A percentile compares a stretch with the other conserved stretches of the same genome.
Evolutionary conservation across 2,797 vertebrate species (phyloP).

Genomic region (Enteromius mattozi): DNA sequence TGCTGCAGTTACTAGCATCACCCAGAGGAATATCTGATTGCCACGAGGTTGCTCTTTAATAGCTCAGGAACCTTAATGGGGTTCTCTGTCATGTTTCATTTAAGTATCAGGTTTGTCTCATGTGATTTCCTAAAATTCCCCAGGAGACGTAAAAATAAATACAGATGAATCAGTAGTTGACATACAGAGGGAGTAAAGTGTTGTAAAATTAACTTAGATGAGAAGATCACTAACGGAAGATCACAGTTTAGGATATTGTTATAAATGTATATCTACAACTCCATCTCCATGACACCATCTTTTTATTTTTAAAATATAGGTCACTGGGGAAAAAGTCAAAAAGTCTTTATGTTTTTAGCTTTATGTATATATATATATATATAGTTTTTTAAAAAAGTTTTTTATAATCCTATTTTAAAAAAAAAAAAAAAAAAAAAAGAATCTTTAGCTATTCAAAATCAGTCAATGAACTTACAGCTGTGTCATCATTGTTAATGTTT

Average conservation of each 20-base stretch:
- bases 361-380: not conserved
- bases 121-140: conserved; percentile 4
- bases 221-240: not conserved
- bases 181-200: not conserved
- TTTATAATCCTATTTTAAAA: not conserved
- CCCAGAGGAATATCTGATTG: conserved; percentile 36
- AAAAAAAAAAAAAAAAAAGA: too few relatives aligned
- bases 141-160: conserved; percentile 1
- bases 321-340: not conserved
- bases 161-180: not conserved
- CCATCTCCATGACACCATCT: too few relatives aligned
- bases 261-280: not conserved
- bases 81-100: conserved; percentile 29
- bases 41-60: conserved; percentile 22
- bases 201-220: not conserved
- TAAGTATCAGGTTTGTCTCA: conserved; percentile 13
- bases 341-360: not conserved
- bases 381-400: not conserved
- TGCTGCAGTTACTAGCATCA: conserved; percentile 10
- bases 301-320: too few relatives aligned
- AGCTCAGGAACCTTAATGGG: conserved; percentile 4
- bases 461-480: not conserved
- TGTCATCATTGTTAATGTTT: not conserved
- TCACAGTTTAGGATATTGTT: not conserved
- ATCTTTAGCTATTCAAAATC: not conserved